A percentile compares a stretch with the other conserved stretches of the same genome.
Evolutionary conservation across 2,113 vertebrate species (phyloP).

Genomic region (Megatriorchis doriae): DNA sequence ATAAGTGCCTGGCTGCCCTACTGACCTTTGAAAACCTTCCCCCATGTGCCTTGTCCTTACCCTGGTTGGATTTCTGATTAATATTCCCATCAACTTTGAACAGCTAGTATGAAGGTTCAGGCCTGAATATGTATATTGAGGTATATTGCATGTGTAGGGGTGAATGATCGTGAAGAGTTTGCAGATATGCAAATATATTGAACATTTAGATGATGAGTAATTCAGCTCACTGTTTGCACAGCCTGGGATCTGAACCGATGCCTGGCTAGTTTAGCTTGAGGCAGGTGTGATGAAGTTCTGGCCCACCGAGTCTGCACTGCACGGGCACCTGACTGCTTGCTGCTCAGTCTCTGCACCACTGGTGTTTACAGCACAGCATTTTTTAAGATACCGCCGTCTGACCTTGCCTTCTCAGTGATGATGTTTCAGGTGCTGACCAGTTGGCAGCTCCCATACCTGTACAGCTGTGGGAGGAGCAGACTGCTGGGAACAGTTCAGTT

Average conservation of each 20-base stretch:
- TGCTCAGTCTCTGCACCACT: not conserved
- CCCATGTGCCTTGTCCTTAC: not conserved
- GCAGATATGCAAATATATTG: no score
- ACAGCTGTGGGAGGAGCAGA: rapidly evolving
- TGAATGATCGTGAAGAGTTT: not conserved
- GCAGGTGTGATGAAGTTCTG: not conserved
- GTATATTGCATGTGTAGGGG: not conserved
- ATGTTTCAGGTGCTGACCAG: not conserved
- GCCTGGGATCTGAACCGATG: not conserved
- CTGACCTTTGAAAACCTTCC: not conserved
- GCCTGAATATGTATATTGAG: not conserved
- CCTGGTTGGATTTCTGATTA: not conserved
- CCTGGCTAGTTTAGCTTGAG: not conserved
- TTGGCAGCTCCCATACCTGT: not conserved
- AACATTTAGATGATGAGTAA: rapidly evolving
- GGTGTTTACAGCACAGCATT: rapidly evolving
- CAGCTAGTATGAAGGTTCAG: not conserved
- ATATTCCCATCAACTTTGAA: not conserved
- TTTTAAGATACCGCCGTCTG: not conserved
- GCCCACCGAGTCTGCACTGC: rapidly evolving
- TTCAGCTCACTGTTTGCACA: not conserved
- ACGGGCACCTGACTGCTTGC: not conserved
- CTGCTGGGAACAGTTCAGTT: not conserved
- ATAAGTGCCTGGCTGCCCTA: not conserved
- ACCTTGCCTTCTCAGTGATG: not conserved